A percentile compares a stretch with the other conserved stretches of the same genome.
Conservation (phyloP, 2,888 invertebrate species). For the Andrena trimmerana region DNA sequence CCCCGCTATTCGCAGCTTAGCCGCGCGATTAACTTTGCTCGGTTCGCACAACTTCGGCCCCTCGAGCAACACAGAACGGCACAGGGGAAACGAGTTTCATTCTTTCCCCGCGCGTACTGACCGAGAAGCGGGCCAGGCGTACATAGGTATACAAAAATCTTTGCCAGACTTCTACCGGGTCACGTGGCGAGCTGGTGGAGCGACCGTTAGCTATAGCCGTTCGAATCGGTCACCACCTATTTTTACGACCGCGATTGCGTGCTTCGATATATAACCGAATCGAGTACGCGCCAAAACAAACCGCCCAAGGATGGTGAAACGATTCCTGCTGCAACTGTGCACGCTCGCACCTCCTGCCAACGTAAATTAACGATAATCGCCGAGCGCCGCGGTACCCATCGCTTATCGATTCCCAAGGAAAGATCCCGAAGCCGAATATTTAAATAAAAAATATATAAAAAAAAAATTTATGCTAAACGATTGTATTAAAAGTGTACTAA, state of each 20-base stretch:
- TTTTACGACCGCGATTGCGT: constrained; percentile 10
- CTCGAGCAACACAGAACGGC: too few relatives aligned
- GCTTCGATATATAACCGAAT: not conserved
- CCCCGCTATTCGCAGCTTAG: constrained; percentile 24
- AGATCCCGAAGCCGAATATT: too few relatives aligned
- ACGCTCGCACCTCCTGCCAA: not conserved
- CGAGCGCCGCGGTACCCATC: not conserved
- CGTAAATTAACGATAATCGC: constrained; percentile 3
- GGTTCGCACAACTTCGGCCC: not conserved
- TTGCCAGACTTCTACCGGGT: too few relatives aligned
- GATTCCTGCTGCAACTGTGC: not conserved
- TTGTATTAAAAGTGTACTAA: too few relatives aligned
- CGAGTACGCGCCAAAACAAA: not conserved
- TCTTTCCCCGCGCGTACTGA: too few relatives aligned
- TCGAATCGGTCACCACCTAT: constrained; percentile 25
- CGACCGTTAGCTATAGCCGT: not conserved
- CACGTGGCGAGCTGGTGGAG: too few relatives aligned
- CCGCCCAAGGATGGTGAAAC: not conserved
- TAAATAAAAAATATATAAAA: too few relatives aligned
- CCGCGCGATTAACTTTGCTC: not conserved
- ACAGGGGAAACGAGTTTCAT: too few relatives aligned
- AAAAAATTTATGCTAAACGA: too few relatives aligned
- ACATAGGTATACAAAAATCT: too few relatives aligned
- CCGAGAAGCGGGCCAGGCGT: too few relatives aligned
- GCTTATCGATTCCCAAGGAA: too few relatives aligned